Base-by-base conservation (phyloP, 2,888 invertebrate species). In the Lasioglossum leucozonium region DNA sequence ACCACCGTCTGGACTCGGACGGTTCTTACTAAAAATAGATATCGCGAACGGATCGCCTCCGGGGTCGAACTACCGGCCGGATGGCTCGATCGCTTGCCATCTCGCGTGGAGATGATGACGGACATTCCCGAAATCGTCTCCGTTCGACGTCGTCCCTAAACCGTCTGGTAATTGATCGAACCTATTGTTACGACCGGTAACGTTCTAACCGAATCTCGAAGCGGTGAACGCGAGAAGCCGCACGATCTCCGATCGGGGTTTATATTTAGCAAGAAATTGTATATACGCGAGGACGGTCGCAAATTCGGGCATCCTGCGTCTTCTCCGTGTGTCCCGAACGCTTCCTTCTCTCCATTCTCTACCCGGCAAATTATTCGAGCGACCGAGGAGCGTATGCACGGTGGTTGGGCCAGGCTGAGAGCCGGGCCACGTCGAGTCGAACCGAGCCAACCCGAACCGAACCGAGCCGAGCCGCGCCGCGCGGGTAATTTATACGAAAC, bases 401-500 rank as follows among this genome's bases (percentile, higher is more conserved):
- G 8, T 10, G 44, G 16, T 51, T n/a, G 58, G 58, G 62, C 16
- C 62, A 26, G 58, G 55, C 8, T n/a, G n/a, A n/a, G 34, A 34
- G 34, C 37, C 37, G 37, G 37, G 37, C 44, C 11, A 10, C 11
- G 13, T 10, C 13, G 44, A 47, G 44, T 1, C 51, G 51, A 11
- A 22, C 51, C 51, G 22, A 5, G 51, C 51, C 16, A 4, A 4
- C 22, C 51, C 51, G 22, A 6, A 10, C 58, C 34, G 34, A 22
- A 30, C 65, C 62, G 40, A 40, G 73, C 67, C 42, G 51, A 2
- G 34, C 34, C 22, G 77, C 76, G 83, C 72, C 51, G 51, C 78
- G 76, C 42, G 77, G 85, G 72, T 85, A 88, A 87, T 90, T 89
- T 86, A 88, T 89, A 87, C 84, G 87, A 88, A 90, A 90, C 87